Conservation (phyloP, 2,888 invertebrate genomes). For the Limnephilus lunatus region DNA sequence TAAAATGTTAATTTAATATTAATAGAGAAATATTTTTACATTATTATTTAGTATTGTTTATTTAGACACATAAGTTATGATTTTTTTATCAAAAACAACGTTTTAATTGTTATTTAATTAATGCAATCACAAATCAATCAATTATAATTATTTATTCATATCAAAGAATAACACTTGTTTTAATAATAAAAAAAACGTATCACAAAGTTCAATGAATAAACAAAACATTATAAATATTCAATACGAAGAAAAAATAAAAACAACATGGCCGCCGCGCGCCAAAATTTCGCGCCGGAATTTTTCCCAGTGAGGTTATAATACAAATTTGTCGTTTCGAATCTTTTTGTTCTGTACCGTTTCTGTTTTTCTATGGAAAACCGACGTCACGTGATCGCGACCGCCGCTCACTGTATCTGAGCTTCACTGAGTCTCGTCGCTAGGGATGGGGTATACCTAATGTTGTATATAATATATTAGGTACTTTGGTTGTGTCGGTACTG, state of each 20-base stretch:
- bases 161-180: neutral
- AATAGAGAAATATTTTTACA: no score
- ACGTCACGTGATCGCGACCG: slow-evolving; percentile 54
- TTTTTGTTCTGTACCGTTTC: neutral
- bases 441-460: neutral
- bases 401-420: slow-evolving; percentile 48
- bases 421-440: slow-evolving; percentile 56
- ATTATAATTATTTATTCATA: neutral
- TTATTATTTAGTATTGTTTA: no score
- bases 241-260: slow-evolving; percentile 15
- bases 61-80: neutral
- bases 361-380: slow-evolving; percentile 27
- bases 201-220: neutral
- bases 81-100: neutral
- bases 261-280: slow-evolving; percentile 53
- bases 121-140: neutral
- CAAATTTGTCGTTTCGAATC: neutral
- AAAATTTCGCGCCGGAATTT: slow-evolving; percentile 49
- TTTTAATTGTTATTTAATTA: neutral
- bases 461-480: neutral
- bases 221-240: neutral
- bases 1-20: no score
- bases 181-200: neutral
- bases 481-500: slow-evolving; percentile 11
- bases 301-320: slow-evolving; percentile 45